These are phyloP conservation scores for Coleophora flavipennella DNA, from an alignment of 2,888 invertebrate genomes.

Conservation along the genomic window DNA sequence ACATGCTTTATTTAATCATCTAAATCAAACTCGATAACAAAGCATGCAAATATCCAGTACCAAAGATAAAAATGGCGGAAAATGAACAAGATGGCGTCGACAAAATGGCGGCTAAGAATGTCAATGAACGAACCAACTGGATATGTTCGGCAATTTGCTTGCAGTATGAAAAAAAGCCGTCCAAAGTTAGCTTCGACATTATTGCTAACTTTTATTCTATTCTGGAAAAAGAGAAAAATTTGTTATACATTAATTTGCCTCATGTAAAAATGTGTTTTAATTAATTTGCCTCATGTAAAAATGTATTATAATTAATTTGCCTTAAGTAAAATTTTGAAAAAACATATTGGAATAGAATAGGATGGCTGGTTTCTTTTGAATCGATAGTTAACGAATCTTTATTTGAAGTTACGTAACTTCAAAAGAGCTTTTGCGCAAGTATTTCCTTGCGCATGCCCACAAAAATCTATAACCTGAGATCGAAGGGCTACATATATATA, in stretches of 20 bases:
- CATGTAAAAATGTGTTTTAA: constrained; percentile 31
- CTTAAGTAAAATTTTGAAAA: constrained; percentile 12
- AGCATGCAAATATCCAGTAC: no score
- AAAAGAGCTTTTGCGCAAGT: constrained; percentile 9
- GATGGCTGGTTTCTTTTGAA: no score
- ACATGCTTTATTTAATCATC: no score
- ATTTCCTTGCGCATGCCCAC: constrained; percentile 23
- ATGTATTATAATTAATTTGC: constrained; percentile 40
- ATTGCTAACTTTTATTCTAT: constrained; percentile 46
- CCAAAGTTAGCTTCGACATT: constrained; percentile 68
- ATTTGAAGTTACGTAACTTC: not conserved
- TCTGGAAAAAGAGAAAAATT: constrained; percentile 59
- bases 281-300: no score
- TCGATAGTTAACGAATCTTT: no score
- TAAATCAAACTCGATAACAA: no score
- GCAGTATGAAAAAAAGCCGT: constrained; percentile 72
- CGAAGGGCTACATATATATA: constrained; percentile 14
- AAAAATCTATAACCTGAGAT: constrained; percentile 27
- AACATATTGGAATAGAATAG: no score
- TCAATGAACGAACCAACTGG: constrained; percentile 64
- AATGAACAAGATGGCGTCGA: constrained; percentile 22
- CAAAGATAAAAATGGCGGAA: constrained; percentile 7
- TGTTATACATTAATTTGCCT: constrained; percentile 18
- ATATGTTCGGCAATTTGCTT: constrained; percentile 72
- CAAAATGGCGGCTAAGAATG: constrained; percentile 16